A percentile compares a stretch with the other conserved stretches of the same genome.
phyloP scores from a whole-genome alignment of 1,140 invertebrate genomes.

The Anthonomus grandis region DNA sequence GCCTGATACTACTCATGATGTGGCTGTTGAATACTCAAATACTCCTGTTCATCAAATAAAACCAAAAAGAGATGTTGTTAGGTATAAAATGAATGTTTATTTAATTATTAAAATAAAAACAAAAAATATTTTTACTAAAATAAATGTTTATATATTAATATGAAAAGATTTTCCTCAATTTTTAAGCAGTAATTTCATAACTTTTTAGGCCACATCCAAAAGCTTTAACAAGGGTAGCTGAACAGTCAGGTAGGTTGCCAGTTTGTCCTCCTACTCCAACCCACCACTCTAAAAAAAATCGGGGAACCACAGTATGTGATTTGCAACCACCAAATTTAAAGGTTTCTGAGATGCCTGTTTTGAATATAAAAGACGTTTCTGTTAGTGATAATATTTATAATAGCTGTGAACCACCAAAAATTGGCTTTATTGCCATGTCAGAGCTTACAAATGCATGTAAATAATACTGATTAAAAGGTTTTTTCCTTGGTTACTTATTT shows the following conservation, averaged over 20 bases:
- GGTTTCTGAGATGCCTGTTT: slow-evolving; percentile 38
- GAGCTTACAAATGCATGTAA: slow-evolving; percentile 25
- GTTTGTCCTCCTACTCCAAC: slow-evolving; percentile 78
- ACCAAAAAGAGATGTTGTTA: slow-evolving; percentile 20
- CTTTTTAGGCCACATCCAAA: slow-evolving; percentile 53
- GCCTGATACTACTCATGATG: slow-evolving; percentile 16
- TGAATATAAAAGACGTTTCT: background rate
- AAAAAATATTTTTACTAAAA: background rate
- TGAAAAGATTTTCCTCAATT: background rate
- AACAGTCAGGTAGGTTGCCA: slow-evolving; percentile 35
- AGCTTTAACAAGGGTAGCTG: slow-evolving; percentile 53
- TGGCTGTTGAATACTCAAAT: no score
- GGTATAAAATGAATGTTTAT: slow-evolving; percentile 14
- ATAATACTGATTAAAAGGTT: background rate
- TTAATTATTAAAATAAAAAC: no score
- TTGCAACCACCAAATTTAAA: slow-evolving; percentile 49
- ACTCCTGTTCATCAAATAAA: slow-evolving; percentile 30
- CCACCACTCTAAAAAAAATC: slow-evolving; percentile 67
- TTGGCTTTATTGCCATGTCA: slow-evolving; percentile 35
- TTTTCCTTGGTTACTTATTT: background rate
- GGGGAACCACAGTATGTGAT: slow-evolving; percentile 52
- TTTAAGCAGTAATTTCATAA: slow-evolving; percentile 36
- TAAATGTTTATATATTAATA: background rate
- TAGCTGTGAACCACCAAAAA: slow-evolving; percentile 29
- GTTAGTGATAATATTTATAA: background rate